Base-by-base conservation (phyloP, 2,888 invertebrate genomes). In the Tuberolachnus salignus region DNA sequence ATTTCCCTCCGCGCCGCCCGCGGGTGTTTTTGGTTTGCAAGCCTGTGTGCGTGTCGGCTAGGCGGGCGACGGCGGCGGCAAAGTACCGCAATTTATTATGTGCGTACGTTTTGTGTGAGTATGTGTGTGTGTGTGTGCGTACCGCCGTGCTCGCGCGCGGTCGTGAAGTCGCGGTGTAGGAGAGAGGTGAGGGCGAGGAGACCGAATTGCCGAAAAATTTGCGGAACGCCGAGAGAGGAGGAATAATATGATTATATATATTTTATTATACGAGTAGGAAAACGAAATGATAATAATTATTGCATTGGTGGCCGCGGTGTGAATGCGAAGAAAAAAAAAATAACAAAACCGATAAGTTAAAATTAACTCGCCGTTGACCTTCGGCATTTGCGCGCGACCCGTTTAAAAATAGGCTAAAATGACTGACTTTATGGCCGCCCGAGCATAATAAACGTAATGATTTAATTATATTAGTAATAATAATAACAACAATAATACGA, bases 1-100 rank as follows among this genome's bases (percentile, higher is more conserved):
- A 74, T 64, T 75, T 42, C 4, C 21, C 6, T 23, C 55, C 55
- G 14, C 44, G 64, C n/a, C 44, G 44, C 10, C 64, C 34, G 44
- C 78, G 67, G n/a, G 19, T 34, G 49, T 59, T 74, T 78, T 78
- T 69, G 78, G 69, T 78, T 78, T 78, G 78, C 78, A 78, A 78
- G 78, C 78, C 78, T 78, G 78, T 51, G 42, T 66, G 26, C 19
- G 26, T 49, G 44, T n/a, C 55, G 53, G 42, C 16, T 64, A 8
- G 57, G 14, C 49, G 44, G 61, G 66, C 26, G 34, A 42, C 1
- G 55, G 51, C 34, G 59, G n/a, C 49, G 61, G 51, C 9, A 51
- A 63, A 63, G 74, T 74, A 74, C 55, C 23, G 55, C 66, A 66
- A 74, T 74, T 23, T 59, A 14, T 26, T 44, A 49, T 49, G 34